Percentiles rank a stretch among this genome's conserved stretches.
Conservation (phyloP, 2,888 invertebrate genomes). For the Melieria picta region DNA sequence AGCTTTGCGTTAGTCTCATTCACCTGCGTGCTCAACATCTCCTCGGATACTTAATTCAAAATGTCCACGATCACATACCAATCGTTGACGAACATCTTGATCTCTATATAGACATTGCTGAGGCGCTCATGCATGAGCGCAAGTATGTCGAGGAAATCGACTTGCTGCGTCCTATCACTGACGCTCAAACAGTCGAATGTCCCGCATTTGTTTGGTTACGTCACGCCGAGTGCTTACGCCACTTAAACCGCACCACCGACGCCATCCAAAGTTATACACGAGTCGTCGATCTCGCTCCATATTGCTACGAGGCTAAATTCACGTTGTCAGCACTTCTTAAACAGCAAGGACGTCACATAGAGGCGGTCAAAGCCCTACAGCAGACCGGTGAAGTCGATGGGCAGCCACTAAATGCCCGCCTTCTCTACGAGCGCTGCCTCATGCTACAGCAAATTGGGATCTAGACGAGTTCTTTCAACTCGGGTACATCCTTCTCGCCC, state of each 20-base stretch:
- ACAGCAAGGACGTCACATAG: slow-evolving; percentile 76
- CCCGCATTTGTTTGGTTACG: slow-evolving; percentile 91
- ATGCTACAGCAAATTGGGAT: slow-evolving; percentile 75
- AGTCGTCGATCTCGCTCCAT: slow-evolving; percentile 85
- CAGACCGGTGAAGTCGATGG: slow-evolving; percentile 76
- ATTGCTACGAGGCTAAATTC: slow-evolving; percentile 85
- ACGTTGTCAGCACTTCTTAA: slow-evolving; percentile 84
- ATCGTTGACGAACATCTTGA: slow-evolving; percentile 82
- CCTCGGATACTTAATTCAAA: slow-evolving; percentile 72
- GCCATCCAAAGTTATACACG: slow-evolving; percentile 83
- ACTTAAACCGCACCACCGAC: slow-evolving; percentile 75
- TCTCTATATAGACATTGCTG: slow-evolving; percentile 89
- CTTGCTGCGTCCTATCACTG: slow-evolving; percentile 78
- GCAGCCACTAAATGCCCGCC: slow-evolving; percentile 73
- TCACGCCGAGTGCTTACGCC: slow-evolving; percentile 87
- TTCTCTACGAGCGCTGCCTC: slow-evolving; percentile 82
- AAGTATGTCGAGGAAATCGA: slow-evolving; percentile 78
- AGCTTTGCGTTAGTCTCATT: slow-evolving; percentile 83
- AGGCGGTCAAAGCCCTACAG: slow-evolving; percentile 82
- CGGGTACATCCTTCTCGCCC: slow-evolving; percentile 77
- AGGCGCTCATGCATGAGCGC: slow-evolving; percentile 83
- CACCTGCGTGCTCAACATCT: slow-evolving; percentile 76
- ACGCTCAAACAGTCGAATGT: slow-evolving; percentile 73
- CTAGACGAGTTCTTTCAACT: slow-evolving; percentile 79
- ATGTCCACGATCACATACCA: slow-evolving; percentile 71